Base-by-base conservation (phyloP, 2,113 vertebrate genomes). In the Hemichromis elongatus region DNA sequence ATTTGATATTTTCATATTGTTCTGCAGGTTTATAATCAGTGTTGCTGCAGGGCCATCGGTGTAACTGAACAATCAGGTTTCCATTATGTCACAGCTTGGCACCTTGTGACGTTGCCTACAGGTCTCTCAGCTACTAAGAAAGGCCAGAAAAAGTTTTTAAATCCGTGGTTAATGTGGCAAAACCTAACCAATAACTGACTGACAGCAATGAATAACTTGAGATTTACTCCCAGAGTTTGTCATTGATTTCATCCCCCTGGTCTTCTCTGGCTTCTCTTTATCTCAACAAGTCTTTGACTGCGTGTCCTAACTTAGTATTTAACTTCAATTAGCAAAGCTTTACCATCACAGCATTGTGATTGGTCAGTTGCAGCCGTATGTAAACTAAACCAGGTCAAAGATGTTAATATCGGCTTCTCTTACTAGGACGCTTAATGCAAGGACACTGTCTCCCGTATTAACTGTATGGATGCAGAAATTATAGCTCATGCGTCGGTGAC, bases 381-480 rank as follows among this genome's bases (percentile, higher is more conserved):
- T 0, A 47, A 47, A 30, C 42, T 30, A 50, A 50, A 30, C 50
- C 24, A 30, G 24, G 68, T 73, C 42, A 5, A 3, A 0, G 3
- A 77, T 53, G 28, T 77, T 53, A 77, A 52, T 77, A 52, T 52
- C 0, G 4, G 16, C 30, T 75, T 30, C 47, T 47, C 24, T 73
- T 28, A 47, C 68, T 19, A 28, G 21, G 66, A 47, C 3, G 9
- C 40, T 73, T 28, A 73, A 73, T 73, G 21, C 40, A 28, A 26
- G 66, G 14, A 24, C 68, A 19, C 1, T 1, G 16, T 73, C 24
- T 50, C 24, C 16, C 68, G 30, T 50, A 30, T 21, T 53, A 30
- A 30, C 16, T 75, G 16, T 50, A 50, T 75, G 68, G 68, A 47
- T 75, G 24, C 68, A 2, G 73, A 77, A 77, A 33, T 53, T 53